Evolutionary conservation across 2,113 vertebrate genomes (phyloP), one percentile per base, ranked within the genome.

Genomic region (Terrapene triunguis): DNA sequence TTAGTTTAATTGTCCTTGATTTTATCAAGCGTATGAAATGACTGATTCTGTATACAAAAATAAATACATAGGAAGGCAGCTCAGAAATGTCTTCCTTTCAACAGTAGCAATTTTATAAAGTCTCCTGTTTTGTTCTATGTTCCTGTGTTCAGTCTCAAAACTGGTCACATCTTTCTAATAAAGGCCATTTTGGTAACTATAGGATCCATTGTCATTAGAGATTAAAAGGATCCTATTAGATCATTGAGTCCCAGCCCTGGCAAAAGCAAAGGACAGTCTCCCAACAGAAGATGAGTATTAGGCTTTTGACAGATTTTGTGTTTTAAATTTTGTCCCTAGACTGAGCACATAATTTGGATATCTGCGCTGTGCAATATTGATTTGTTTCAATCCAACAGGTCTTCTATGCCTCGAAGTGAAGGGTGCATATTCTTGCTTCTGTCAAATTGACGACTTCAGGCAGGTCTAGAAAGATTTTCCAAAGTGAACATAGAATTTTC

Each of bases 1-100:
- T 98, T 98, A 92, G 94, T 97, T 97, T 98, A 98, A 98, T 98
- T 98, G 97, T 98, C 96, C 96, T 97, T 98, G 98, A 98, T 98
- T 98, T 98, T 98, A 98, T 97, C 97, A 98, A 97, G 89, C 80
- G 85, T 95, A 96, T 96, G 94, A 98, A 98, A 98, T 95, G 94
- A 96, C 97, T 98, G 97, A 97, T 98, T 98, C 96, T 89, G 83
- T 91, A 97, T 96, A 97, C 96, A 95, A 92, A 97, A 98, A 98
- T 97, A 98, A 98, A 97, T 93, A 97, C 92, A 95, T 85, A 97
- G 94, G 89, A 53, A 80, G 57, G 32, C 80, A 97, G 94, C 88
- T 96, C 95, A 86, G 84, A 97, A 98, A 95, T 82, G 16, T 95
- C 55, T 95, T 95, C 86, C 87, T 96, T 85, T 51, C 89, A 74